Base-by-base conservation (phyloP, 1,140 invertebrate species). In the Drosophila quadrilineata region DNA sequence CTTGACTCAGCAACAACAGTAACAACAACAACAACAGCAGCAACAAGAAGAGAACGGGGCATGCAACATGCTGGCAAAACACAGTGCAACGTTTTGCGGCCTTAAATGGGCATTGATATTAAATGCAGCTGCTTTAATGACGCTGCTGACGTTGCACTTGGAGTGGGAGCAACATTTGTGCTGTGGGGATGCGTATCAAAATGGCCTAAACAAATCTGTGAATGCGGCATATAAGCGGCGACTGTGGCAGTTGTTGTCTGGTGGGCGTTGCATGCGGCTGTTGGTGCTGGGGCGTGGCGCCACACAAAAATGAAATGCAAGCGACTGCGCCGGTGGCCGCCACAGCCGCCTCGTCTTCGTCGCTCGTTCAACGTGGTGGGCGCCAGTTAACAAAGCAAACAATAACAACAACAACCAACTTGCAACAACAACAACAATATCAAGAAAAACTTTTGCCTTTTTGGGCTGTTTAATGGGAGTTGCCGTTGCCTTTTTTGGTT, bases 41-140 rank as follows among this genome's bases (percentile, higher is more conserved):
- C 36, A 45, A 43, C 56, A 45, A 41, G 24, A 22, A 6, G 33
- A 40, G n/a, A 35, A 41, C n/a, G 26, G 19, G 16, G n/a, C 21
- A 57, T n/a, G 10, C 40, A 24, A 17, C 36, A 12, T 17, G 16
- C 14, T 21, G 3, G 31, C 31, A 10, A 4, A n/a, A 35, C 33
- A 35, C 33, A 24, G 35, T 45, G 74, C 57, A 38, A 45, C 69
- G 50, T 24, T 57, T 65, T 68, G 31, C 58, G 50, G 59, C 77
- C 73, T 68, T 77, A 77, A 84, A 84, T 84, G 77, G 77, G 74
- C 79, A 84, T 84, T 84, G 79, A 85, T 85, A 84, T 84, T 84
- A 85, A 85, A 85, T 85, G 79, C 79, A 79, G 79, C 79, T 85
- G 77, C 77, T 84, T 84, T 84, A 84, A 71, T 79, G 70, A 85